Evolutionary conservation across 2,888 invertebrate genomes (phyloP).

Genomic region (Pocota personata): DNA sequence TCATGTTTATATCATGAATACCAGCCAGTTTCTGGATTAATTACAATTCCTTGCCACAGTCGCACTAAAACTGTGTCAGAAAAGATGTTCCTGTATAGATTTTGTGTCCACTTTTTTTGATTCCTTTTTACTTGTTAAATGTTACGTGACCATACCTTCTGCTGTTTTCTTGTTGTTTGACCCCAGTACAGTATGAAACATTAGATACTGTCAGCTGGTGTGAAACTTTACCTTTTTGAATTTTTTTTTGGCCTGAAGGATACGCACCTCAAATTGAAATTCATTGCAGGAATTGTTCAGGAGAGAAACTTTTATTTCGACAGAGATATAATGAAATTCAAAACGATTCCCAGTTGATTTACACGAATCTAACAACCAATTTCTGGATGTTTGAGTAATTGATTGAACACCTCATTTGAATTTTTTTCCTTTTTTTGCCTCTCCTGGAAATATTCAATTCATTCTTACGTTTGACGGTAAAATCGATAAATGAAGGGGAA

Average conservation of each 20-base stretch:
- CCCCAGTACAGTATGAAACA: neutral
- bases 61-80: slow-evolving; percentile 5
- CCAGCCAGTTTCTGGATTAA: slow-evolving; percentile 9
- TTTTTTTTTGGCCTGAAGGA: too few species aligned
- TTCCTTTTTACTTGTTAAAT: neutral
- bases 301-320: too few species aligned
- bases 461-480: neutral
- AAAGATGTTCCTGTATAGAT: neutral
- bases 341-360: slow-evolving; percentile 9
- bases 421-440: neutral
- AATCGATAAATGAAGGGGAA: neutral
- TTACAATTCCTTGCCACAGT: slow-evolving; percentile 19
- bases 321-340: neutral
- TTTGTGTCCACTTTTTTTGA: neutral
- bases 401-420: slow-evolving; percentile 25
- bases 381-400: slow-evolving; percentile 7
- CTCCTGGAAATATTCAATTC: neutral
- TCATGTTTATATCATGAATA: neutral
- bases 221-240: slow-evolving; percentile 3
- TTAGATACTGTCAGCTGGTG: slow-evolving; percentile 2
- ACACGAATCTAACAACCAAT: neutral
- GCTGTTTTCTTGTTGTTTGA: neutral
- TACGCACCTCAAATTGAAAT: neutral
- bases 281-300: neutral
- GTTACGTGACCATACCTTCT: slow-evolving; percentile 4